Evolutionary conservation across 2,113 vertebrate genomes (phyloP), one percentile per base, ranked within the genome.

Genomic region (Ramphastos sulfuratus): DNA sequence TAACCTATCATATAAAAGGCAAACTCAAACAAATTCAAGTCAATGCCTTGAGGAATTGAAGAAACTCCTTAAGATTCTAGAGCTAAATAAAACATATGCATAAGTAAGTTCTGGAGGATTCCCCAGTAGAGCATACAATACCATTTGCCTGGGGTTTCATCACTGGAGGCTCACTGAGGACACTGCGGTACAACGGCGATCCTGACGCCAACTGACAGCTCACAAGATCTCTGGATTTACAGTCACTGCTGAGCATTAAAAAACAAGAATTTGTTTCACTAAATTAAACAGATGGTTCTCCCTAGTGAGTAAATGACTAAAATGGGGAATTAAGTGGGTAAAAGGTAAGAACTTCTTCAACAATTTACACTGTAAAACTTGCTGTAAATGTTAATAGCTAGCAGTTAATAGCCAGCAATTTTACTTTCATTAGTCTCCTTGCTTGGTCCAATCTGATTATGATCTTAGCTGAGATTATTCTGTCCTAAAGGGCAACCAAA

Each of bases 81-180:
- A 75, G 5, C 20, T 30, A 70, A 80, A 67, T 30, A 67, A 86
- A 55, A 52, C 20, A 70, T 10, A 54, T 10, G 10, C 21, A 28
- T 64, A 69, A 87, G 71, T 27, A 18, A 67, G 21, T 37, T 31
- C n/a, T 52, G 37, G 37, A 85, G 31, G 4, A 25, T 73, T 73
- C 60, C 82, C 5, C 33, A 76, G n/a, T 11, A 61, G 33, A 91
- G 82, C 37, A 91, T 94, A 95, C 7, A 5, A 74, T 98, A 98
- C 98, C 98, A 74, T 95, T 97, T 74, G 79, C 91, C 96, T 39
- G 80, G 14, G 95, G 85, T 67, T 94, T 96, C 75, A 80, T 64
- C 80, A 30, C 52, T 63, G 72, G 46, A n/a, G 91, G 69, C 89
- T 96, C 94, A 54, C 75, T 85, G 84, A 59, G 71, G 50, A 58